These are phyloP conservation scores for Tethea ocularis DNA, from an alignment of 2,888 invertebrate genomes.

Conservation along the genomic window DNA sequence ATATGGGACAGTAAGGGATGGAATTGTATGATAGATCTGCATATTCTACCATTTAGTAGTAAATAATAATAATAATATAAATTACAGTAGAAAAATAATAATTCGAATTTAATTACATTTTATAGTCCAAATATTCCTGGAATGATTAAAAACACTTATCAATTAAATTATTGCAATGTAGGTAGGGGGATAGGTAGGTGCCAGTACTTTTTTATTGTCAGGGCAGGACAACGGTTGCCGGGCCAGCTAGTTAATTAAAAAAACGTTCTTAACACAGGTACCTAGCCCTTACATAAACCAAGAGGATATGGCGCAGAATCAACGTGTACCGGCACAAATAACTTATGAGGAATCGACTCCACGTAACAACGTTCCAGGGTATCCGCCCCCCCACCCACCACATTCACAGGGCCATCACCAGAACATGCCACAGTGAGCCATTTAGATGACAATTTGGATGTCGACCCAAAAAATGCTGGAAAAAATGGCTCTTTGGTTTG, in stretches of 20 bases:
- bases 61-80: no score
- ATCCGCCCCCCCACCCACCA: conserved; percentile 12
- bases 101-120: no score
- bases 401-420: conserved; percentile 31
- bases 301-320: conserved; percentile 48
- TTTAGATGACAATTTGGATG: not conserved
- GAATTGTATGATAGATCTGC: no score
- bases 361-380: conserved; percentile 21
- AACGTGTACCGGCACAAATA: conserved; percentile 48
- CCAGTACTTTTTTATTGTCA: no score
- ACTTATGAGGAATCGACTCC: conserved; percentile 42
- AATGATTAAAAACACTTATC: no score
- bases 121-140: no score
- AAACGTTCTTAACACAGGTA: conserved; percentile 39
- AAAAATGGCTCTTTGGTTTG: not conserved
- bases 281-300: conserved; percentile 45
- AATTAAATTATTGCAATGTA: no score
- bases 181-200: no score
- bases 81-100: no score
- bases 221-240: no score
- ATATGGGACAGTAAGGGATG: no score
- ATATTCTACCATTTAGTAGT: no score
- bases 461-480: conserved; percentile 11
- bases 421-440: conserved; percentile 50
- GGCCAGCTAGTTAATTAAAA: not conserved